Base-by-base conservation (phyloP, 2,888 invertebrate species). In the Cistogaster globosa region DNA sequence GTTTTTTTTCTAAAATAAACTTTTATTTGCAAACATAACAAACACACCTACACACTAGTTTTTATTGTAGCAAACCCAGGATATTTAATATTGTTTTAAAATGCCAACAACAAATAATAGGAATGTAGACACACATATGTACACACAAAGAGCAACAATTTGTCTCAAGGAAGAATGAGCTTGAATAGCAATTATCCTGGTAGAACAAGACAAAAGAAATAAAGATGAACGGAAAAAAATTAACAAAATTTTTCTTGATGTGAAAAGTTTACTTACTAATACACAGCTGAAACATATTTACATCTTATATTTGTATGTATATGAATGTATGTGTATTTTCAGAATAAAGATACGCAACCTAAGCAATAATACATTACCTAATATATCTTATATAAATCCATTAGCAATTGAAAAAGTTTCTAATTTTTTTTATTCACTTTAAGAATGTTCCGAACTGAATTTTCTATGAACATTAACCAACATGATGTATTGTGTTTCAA, bases 141-240 rank as follows among this genome's bases (percentile, higher is more conserved):
- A n/a, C 26, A 74, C 16, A 69, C 71, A 84, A 84, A 68, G 77
- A 81, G 68, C 84, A 84, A 81, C 80, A 81, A 85, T 85, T 85
- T 85, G 81, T 81, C 57, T 55, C 11, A 42, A 51, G 51, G 53
- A 74, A 75, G 68, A 18, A 81, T 45, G 48, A 79, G 74, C 58
- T 74, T 81, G 84, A 78, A 85, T 85, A 81, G 74, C 68, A 77
- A 78, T 78, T 78, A 69, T 81, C 63, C 74, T 67, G 14, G n/a
- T 11, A 62, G 22, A 65, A 57, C 14, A 55, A 62, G 16, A 22
- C 16, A 14, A 0, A 32, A 32, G 7, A 6, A 32, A 32, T 5
- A 32, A 32, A 5, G 8, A 32, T 7, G 7, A 20, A 48, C 16
- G 57, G 11, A 12, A 42, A 4, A 55, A 69, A 16, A 58, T 62